Evolutionary conservation across 2,113 vertebrate species (phyloP), one percentile per base, ranked within the genome.

Genomic region (Cheilinus undulatus): DNA sequence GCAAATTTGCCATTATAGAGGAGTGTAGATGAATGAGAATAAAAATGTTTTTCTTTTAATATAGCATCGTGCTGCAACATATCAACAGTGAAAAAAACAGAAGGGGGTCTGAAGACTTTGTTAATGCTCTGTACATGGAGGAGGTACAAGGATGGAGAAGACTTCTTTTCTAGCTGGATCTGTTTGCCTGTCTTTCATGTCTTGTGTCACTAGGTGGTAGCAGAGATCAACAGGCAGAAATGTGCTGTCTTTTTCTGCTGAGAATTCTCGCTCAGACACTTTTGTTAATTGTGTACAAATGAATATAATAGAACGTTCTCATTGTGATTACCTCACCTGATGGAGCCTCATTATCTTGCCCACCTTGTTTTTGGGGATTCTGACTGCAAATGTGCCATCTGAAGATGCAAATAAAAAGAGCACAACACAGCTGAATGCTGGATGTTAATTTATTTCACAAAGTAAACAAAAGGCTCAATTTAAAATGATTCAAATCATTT

Each of bases 381-480:
- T 38, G 13, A 5, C 1, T 1, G 27, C 22, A 22, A n/a, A 42
- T 69, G 14, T 11, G 19, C 19, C 22, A 22, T 17, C 24, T 17
- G 50, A 28, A 62, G 19, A 2, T n/a, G 4, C 1, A 62, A 58
- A 22, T 51, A 66, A 26, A 23, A 5, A n/a, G n/a, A n/a, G n/a
- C n/a, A 51, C 52, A 52, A 56, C 48, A 84, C 68, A 79, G 45
- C 45, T 63, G 19, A 69, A 58, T 68, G 61, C 26, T 73, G 71
- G 20, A 72, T 69, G 66, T 69, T 27, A 52, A 65, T 86, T 86
- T 90, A 88, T 88, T 86, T 57, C 53, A 78, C 59, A 76, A 84
- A 73, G 22, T 58, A 27, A 27, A 76, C 0, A 5, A 74, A 69
- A 73, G 15, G 34, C 48, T 85, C 7, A 72, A 54, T 42, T 78